phyloP scores from a whole-genome alignment of 2,797 vertebrate species.

The Silurus lanzhouensis region DNA sequence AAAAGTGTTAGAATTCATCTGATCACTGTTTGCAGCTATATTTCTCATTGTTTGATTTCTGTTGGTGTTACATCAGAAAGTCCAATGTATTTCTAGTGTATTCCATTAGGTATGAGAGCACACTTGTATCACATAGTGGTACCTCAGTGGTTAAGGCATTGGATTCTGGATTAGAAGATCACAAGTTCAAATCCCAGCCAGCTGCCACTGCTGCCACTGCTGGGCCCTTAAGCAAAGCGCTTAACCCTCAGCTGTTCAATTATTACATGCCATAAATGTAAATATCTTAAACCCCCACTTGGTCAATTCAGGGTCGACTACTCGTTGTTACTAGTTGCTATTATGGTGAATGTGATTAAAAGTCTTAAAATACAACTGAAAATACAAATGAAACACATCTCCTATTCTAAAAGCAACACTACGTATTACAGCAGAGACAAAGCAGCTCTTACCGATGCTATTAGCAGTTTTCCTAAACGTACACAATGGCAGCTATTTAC shows the following conservation, averaged over 20 bases:
- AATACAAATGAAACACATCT: not conserved
- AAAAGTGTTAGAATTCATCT: not conserved
- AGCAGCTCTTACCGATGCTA: not conserved
- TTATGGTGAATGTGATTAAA: not conserved
- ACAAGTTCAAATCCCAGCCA: no score
- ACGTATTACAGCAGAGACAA: not conserved
- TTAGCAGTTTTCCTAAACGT: not conserved
- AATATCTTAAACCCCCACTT: not conserved
- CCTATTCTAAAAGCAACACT: not conserved
- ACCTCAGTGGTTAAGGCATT: no score
- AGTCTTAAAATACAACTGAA: not conserved
- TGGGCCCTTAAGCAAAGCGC: no score
- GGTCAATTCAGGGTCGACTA: not conserved
- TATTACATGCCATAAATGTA: no score
- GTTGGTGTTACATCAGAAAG: no score
- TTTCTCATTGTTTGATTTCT: not conserved
- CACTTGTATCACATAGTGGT: not conserved
- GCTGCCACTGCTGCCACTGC: no score
- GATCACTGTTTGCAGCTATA: not conserved
- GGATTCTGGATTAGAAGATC: no score
- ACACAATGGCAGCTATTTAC: not conserved
- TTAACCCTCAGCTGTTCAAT: no score
- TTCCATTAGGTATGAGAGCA: no score
- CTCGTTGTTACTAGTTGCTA: not conserved
- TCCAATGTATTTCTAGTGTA: no score